A percentile compares a stretch with the other conserved stretches of the same genome.
Evolutionary conservation across 2,888 invertebrate species (phyloP).

Genomic region (Theretra japonica): DNA sequence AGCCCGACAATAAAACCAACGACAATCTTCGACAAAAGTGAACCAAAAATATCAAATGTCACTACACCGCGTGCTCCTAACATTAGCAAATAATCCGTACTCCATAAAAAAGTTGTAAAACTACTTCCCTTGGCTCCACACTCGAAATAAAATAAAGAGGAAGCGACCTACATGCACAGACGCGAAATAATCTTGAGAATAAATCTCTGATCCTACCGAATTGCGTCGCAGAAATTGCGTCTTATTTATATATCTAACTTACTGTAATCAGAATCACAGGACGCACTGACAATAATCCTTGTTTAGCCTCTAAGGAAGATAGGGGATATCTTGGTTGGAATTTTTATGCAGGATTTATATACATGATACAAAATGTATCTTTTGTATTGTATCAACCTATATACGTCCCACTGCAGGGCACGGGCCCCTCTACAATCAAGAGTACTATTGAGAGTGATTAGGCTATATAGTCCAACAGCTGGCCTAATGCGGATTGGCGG

Average conservation of each 20-base stretch:
- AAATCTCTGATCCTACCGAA: conserved; percentile 27
- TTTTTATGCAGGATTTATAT: no score
- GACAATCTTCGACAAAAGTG: no score
- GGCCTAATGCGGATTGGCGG: no score
- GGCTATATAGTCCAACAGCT: no score
- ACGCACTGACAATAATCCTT: neutral
- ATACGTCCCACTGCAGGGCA: no score
- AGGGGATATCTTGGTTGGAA: no score
- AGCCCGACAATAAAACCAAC: no score
- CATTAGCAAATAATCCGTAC: conserved; percentile 25
- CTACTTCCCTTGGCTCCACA: conserved; percentile 6
- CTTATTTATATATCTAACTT: conserved; percentile 21
- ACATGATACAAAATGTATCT: no score
- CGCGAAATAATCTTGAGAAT: conserved; percentile 24
- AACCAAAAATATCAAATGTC: no score
- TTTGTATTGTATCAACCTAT: no score
- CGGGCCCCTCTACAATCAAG: no score
- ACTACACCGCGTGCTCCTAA: neutral
- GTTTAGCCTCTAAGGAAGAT: neutral
- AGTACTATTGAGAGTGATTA: no score
- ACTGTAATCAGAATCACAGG: neutral
- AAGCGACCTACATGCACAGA: neutral
- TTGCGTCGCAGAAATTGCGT: neutral
- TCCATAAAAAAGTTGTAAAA: conserved; percentile 32
- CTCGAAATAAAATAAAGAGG: conserved; percentile 23